A percentile compares a stretch with the other conserved stretches of the same genome.
These are phyloP conservation scores for Spea multiplicata DNA, from an alignment of 2,113 vertebrate species.

Conservation along the genomic window DNA sequence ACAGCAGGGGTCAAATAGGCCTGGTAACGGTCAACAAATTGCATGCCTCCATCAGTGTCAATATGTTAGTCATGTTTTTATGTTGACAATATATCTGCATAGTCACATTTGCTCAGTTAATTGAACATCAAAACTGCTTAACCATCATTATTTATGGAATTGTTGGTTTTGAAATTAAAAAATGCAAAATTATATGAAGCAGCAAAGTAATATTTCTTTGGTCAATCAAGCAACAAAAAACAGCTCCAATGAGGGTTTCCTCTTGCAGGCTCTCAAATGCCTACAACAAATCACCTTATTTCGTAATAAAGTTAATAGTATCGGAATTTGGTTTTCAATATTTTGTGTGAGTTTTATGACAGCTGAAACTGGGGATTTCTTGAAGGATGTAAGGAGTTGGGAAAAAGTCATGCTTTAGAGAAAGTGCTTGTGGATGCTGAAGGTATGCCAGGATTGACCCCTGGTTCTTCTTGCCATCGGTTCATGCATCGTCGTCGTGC, in stretches of 20 bases:
- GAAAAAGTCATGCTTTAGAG: slow-evolving; percentile 86
- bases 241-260: neutral
- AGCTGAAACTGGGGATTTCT: slow-evolving; percentile 22
- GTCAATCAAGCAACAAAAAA: neutral
- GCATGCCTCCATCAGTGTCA: too few species aligned
- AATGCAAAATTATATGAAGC: neutral
- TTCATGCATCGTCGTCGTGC: slow-evolving; percentile 95
- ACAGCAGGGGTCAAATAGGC: too few species aligned
- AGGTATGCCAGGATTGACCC: slow-evolving; percentile 75
- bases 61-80: too few species aligned
- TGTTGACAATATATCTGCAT: too few species aligned
- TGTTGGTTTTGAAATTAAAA: neutral
- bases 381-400: slow-evolving; percentile 1
- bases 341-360: neutral
- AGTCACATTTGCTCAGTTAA: too few species aligned
- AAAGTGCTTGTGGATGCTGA: slow-evolving; percentile 86
- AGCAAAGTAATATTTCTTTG: neutral
- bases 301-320: neutral
- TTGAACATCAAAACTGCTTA: neutral
- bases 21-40: too few species aligned
- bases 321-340: neutral
- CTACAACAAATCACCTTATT: neutral
- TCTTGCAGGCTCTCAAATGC: neutral
- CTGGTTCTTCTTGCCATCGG: slow-evolving; percentile 92
- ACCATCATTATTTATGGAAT: neutral